Evolutionary conservation across 2,797 vertebrate species (phyloP).

Genomic region (Hyperoplus lanceolatus): DNA sequence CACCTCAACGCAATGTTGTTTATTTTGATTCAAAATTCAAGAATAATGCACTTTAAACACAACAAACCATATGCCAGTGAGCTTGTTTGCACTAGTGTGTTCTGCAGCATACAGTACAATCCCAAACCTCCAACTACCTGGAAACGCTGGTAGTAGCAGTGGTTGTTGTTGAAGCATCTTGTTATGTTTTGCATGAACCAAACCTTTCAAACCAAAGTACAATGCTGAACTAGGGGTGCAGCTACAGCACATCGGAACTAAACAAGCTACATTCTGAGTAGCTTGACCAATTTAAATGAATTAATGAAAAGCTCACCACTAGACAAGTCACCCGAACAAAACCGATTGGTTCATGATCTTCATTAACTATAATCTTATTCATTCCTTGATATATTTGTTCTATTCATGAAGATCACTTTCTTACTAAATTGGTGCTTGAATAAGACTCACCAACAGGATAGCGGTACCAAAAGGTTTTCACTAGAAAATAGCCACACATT

Average conservation of each 20-base stretch:
- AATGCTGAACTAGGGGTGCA: not conserved
- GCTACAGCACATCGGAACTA: not conserved
- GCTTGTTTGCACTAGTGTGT: not conserved
- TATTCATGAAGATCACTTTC: no score
- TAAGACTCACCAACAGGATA: no score
- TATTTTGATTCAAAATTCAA: not conserved
- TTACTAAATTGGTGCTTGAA: no score
- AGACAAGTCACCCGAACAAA: no score
- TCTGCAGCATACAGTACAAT: not conserved
- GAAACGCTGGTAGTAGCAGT: not conserved
- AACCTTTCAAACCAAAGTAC: not conserved
- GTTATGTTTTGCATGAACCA: slow-evolving; percentile 1
- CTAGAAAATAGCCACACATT: no score
- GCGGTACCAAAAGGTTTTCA: no score
- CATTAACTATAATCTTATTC: no score
- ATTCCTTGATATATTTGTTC: no score
- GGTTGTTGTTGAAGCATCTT: not conserved
- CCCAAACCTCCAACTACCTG: not conserved
- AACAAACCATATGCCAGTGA: not conserved
- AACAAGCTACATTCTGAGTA: not conserved
- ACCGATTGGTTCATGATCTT: no score
- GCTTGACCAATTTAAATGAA: not conserved
- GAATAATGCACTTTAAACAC: not conserved
- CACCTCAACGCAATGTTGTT: not conserved
- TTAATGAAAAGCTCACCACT: not conserved